Base-by-base conservation (phyloP, 2,888 invertebrate species). In the Eubasilissa splendida region DNA sequence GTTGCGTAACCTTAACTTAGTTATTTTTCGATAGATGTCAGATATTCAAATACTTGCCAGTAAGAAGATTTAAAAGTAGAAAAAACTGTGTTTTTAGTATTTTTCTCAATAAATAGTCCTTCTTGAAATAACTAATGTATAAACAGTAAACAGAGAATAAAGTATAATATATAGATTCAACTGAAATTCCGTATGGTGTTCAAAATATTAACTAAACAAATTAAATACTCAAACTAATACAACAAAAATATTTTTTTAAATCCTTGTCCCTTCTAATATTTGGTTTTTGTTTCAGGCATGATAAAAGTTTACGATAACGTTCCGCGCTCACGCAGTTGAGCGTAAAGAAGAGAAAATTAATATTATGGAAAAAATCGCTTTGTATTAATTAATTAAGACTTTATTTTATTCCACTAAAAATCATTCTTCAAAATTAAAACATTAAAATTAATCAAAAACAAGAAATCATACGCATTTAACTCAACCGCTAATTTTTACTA, bases 281-380 rank as follows among this genome's bases (percentile, higher is more conserved):
- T 73, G 66, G 53, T 77, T 82, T 80, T 80, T 82, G 76, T 82
- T 82, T 78, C 82, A 82, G 82, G 78, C 80, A 77, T 78, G 82
- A 82, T 77, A 80, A 73, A 77, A 82, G 76, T 66, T 76, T 80
- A 56, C 80, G 76, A 75, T 77, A 80, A 80, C 58, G 52, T 22
- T 14, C 76, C 58, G 22, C 71, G 52, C 50, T 54, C 33, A 22
- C 71, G n/a, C 33, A 53, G 54, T 71, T 54, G 54, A 71, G 71
- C 22, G 31, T 71, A 54, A 71, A 68, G 71, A 71, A 54, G 71
- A 71, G 22, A 53, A 54, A 8, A 71, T 71, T 71, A 71, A 53
- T 71, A 68, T 50, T 50, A 54, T 12, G 71, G 71, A 54, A 71
- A 71, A 11, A 71, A 68, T 68, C 71, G 71, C 71, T 71, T 71